These are phyloP conservation scores for Polylopha cassiicola DNA, from an alignment of 2,888 invertebrate genomes.

Conservation along the genomic window DNA sequence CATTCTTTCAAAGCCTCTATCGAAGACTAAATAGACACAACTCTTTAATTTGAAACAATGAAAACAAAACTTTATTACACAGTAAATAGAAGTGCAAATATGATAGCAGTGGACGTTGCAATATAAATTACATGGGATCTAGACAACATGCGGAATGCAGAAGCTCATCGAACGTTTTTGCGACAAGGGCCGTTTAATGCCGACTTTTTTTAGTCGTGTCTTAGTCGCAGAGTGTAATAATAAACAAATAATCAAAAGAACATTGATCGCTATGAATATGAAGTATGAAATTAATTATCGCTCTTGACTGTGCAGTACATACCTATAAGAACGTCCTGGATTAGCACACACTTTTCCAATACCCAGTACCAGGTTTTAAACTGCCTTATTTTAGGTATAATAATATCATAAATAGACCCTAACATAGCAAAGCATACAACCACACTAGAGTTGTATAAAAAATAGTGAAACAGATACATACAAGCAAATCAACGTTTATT, in stretches of 20 bases:
- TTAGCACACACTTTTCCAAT: no score
- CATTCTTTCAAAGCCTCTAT: constrained; percentile 4
- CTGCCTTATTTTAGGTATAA: no score
- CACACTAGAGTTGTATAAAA: no score
- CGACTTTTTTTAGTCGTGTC: constrained; percentile 30
- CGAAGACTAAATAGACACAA: not conserved
- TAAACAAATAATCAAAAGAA: not conserved
- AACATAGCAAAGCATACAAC: no score
- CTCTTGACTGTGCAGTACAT: no score
- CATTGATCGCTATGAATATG: no score
- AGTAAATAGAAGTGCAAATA: constrained; percentile 2
- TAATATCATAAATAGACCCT: no score
- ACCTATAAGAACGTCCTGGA: no score
- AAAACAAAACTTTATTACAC: not conserved
- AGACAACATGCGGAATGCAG: constrained; percentile 48
- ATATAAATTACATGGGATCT: constrained; percentile 49
- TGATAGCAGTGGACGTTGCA: constrained; percentile 21
- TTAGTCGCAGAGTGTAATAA: constrained; percentile 33
- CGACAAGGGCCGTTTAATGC: constrained; percentile 19
- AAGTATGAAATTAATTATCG: no score
- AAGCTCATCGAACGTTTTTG: constrained; percentile 49
- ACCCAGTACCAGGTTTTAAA: no score
- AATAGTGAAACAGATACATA: no score
- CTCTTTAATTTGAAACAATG: not conserved
- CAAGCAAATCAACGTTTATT: no score